phyloP scores from a whole-genome alignment of 2,113 vertebrate species.

The Passer domesticus region DNA sequence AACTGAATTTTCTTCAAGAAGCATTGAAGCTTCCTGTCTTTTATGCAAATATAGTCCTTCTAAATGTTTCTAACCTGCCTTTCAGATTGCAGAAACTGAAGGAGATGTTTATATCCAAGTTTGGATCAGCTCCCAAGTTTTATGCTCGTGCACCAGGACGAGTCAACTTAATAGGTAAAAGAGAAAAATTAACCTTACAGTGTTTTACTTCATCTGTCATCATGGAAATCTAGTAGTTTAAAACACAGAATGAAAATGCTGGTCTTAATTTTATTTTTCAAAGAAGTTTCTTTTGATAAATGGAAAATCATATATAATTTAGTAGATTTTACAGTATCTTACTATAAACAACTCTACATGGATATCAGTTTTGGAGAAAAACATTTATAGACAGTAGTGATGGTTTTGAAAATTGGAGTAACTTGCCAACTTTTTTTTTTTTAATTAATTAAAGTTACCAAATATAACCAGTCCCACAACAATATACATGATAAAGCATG shows the following conservation, averaged over 20 bases:
- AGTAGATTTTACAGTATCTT: not conserved
- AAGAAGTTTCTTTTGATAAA: not conserved
- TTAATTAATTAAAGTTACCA: not conserved
- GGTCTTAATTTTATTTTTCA: not conserved
- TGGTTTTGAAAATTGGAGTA: not conserved
- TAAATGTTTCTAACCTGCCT: constrained; percentile 44
- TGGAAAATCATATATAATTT: not conserved
- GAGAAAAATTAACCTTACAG: not conserved
- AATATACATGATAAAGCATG: not conserved
- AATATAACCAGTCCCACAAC: not conserved
- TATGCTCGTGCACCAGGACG: constrained; percentile 93
- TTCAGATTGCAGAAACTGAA: constrained; percentile 89
- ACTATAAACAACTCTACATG: not conserved
- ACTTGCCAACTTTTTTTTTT: not conserved
- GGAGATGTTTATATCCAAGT: constrained; percentile 84
- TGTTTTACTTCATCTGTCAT: not conserved
- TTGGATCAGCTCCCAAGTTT: constrained; percentile 86
- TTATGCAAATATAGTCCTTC: not conserved
- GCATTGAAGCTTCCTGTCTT: not conserved
- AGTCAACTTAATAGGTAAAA: constrained; percentile 95
- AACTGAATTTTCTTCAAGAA: not conserved
- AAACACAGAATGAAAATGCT: not conserved
- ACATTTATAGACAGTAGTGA: not conserved
- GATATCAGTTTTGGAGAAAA: not conserved
- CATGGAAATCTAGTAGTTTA: not conserved